These are phyloP conservation scores for Haemorhous mexicanus DNA, from an alignment of 2,113 vertebrate genomes.

Conservation along the genomic window DNA sequence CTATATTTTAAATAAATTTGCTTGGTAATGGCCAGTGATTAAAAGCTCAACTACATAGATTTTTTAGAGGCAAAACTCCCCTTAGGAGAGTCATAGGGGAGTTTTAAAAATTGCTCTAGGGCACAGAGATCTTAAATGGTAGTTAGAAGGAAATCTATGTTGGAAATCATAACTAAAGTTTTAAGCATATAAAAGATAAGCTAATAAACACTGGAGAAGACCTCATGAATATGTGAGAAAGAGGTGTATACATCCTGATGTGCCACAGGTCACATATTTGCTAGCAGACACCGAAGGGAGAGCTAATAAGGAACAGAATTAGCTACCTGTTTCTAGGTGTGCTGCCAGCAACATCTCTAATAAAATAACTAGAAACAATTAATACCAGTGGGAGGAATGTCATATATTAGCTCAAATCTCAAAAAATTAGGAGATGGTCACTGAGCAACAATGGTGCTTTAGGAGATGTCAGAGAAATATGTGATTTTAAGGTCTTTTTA, in stretches of 20 bases:
- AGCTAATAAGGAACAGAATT: not conserved
- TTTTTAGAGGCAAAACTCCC: not conserved
- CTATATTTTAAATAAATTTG: not conserved
- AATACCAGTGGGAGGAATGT: not conserved
- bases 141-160: not conserved
- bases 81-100: rapidly evolving
- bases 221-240: not conserved
- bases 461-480: not conserved
- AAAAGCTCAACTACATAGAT: not conserved
- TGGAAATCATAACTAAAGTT: not conserved
- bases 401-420: not conserved
- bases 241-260: not conserved
- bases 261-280: not conserved
- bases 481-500: not conserved
- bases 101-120: not conserved
- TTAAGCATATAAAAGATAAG: not conserved
- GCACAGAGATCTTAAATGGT: not conserved
- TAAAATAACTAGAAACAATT: not conserved
- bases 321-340: not conserved
- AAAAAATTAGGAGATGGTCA: not conserved
- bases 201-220: not conserved
- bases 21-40: not conserved
- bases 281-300: not conserved
- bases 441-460: not conserved
- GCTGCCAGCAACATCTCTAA: not conserved